phyloP scores from a whole-genome alignment of 2,113 vertebrate species.

The Strix uralensis region DNA sequence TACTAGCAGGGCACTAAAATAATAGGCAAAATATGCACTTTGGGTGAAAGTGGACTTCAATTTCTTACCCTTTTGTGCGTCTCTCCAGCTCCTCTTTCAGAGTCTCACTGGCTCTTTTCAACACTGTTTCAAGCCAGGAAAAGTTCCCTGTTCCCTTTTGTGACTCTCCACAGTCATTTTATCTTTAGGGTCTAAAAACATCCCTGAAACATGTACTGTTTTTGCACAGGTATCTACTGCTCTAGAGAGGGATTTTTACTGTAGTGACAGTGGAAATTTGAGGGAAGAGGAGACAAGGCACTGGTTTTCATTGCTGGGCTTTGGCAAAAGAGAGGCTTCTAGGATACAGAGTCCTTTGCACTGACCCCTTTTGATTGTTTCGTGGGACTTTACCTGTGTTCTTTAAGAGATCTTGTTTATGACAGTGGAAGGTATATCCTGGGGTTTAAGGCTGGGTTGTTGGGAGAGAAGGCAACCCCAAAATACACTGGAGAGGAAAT shows the following conservation, averaged over 20 bases:
- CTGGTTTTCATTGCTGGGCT: neutral
- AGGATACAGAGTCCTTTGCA: neutral
- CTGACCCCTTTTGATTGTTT: neutral
- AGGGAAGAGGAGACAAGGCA: neutral
- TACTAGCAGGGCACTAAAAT: neutral
- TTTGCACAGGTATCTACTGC: neutral
- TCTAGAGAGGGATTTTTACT: neutral
- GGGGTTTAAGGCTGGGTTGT: neutral
- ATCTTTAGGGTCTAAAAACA: neutral
- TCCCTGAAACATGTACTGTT: neutral
- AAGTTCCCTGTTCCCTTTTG: neutral
- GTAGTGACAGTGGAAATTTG: neutral
- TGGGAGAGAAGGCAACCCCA: neutral
- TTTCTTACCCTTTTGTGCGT: neutral
- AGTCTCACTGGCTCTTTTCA: neutral
- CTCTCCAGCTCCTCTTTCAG: neutral
- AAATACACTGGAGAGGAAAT: neutral
- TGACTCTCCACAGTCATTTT: neutral
- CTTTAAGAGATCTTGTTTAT: neutral
- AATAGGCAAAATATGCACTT: neutral
- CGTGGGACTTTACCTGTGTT: neutral
- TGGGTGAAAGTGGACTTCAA: neutral
- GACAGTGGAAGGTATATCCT: neutral
- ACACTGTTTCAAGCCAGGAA: neutral
- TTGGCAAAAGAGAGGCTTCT: neutral